Evolutionary conservation across 1,140 invertebrate genomes (phyloP).

Genomic region (Diabrotica virgifera): DNA sequence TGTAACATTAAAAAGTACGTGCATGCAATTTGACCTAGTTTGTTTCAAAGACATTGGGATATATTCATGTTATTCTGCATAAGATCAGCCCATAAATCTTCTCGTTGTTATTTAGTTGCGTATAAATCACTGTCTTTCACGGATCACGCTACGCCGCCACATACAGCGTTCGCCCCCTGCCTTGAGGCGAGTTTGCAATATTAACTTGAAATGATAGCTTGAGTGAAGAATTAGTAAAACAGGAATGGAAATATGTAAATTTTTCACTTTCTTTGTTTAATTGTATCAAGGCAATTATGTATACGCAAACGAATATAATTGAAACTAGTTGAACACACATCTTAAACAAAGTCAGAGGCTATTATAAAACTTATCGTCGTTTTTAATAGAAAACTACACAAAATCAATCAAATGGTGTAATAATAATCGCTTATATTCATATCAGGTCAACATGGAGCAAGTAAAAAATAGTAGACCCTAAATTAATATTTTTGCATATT

Average conservation of each 20-base stretch:
- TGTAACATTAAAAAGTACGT: too few relatives aligned
- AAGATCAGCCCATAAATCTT: neutral
- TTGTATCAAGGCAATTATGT: neutral
- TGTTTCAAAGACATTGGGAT: neutral
- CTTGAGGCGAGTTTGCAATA: neutral
- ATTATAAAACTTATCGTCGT: neutral
- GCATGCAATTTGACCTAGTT: neutral
- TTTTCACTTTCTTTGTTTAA: neutral
- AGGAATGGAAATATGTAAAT: neutral
- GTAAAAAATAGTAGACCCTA: too few relatives aligned
- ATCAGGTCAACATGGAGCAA: too few relatives aligned
- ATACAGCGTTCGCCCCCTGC: neutral
- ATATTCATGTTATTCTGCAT: neutral
- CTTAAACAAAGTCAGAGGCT: neutral
- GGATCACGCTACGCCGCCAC: slow-evolving; percentile 1
- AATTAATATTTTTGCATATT: too few relatives aligned
- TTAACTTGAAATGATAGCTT: too few relatives aligned
- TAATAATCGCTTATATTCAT: too few relatives aligned
- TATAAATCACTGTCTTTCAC: neutral
- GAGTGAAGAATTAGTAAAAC: neutral
- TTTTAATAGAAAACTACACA: too few relatives aligned
- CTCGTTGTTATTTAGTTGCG: neutral
- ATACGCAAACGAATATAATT: neutral
- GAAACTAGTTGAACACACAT: neutral
- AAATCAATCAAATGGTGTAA: too few relatives aligned